Conservation (phyloP, 2,113 vertebrate species). For the Haplochromis vanheusdeni region DNA sequence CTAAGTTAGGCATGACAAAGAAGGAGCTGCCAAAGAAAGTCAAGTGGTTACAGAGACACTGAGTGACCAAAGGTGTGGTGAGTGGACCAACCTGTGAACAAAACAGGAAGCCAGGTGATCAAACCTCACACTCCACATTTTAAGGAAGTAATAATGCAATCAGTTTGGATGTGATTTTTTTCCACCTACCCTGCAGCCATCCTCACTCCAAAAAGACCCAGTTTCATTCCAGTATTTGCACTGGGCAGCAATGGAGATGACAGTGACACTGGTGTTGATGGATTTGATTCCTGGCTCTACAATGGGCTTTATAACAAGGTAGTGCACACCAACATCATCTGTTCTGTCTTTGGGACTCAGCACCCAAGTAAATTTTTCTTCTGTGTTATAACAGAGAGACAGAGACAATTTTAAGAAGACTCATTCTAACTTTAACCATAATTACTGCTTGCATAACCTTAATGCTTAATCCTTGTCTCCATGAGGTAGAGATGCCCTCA, state of each 20-base stretch:
- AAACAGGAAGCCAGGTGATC: background rate
- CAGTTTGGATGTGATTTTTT: background rate
- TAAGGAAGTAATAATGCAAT: background rate
- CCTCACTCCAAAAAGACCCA: slow-evolving; percentile 74
- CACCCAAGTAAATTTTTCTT: slow-evolving; percentile 81
- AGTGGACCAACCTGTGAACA: slow-evolving; percentile 80
- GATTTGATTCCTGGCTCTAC: slow-evolving; percentile 64
- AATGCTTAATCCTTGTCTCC: background rate
- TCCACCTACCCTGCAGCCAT: slow-evolving; percentile 82
- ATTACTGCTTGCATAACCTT: background rate
- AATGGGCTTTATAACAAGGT: slow-evolving; percentile 75
- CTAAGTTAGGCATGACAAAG: slow-evolving; percentile 83
- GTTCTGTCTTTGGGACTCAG: slow-evolving; percentile 75
- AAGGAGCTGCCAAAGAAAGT: slow-evolving; percentile 93
- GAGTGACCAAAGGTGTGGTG: slow-evolving; percentile 74
- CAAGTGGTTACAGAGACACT: slow-evolving; percentile 90
- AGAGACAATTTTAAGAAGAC: background rate
- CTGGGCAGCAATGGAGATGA: slow-evolving; percentile 78
- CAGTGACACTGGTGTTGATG: slow-evolving; percentile 65
- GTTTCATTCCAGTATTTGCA: slow-evolving; percentile 89
- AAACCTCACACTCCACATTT: background rate
- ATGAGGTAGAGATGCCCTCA: background rate
- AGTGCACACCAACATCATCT: slow-evolving; percentile 77
- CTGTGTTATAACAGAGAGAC: slow-evolving; percentile 49
- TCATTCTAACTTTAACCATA: background rate